phyloP scores from a whole-genome alignment of 2,888 invertebrate genomes.

The Caenorhabditis macrosperma region DNA sequence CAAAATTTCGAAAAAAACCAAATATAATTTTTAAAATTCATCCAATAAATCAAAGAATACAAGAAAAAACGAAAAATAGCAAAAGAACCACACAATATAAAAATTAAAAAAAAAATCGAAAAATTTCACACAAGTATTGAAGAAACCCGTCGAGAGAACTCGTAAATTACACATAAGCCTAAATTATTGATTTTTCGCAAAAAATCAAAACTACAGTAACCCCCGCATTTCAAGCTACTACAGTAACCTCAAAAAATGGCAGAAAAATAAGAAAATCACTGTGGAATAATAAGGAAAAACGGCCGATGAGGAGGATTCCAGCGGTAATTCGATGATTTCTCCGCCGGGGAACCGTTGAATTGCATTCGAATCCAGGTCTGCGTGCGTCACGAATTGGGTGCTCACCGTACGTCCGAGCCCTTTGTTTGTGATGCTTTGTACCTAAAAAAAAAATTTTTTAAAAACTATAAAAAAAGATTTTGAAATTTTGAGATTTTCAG shows the following conservation, averaged over 20 bases:
- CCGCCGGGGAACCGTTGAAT: conserved; percentile 66
- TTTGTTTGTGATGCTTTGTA: conserved; percentile 66
- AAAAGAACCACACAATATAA: neutral
- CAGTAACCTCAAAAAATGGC: no score
- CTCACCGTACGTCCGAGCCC: conserved; percentile 59
- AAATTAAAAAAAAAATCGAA: neutral
- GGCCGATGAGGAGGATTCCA: conserved; percentile 65
- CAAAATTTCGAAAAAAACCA: no score
- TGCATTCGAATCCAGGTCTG: conserved; percentile 52
- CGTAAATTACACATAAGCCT: no score
- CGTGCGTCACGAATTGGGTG: conserved; percentile 63
- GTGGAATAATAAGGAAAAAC: no score
- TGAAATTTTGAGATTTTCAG: no score
- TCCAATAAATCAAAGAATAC: neutral
- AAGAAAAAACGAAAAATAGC: neutral
- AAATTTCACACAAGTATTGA: conserved; percentile 38
- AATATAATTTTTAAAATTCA: no score
- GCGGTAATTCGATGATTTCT: conserved; percentile 67
- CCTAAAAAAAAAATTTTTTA: conserved; percentile 45
- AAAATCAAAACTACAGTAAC: no score
- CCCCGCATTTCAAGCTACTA: no score
- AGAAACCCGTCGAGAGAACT: conserved; percentile 26
- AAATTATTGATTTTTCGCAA: no score
- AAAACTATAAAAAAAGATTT: neutral
- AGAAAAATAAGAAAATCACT: no score